Conservation (phyloP, 2,888 invertebrate genomes). For the Xestobium rufovillosum region DNA sequence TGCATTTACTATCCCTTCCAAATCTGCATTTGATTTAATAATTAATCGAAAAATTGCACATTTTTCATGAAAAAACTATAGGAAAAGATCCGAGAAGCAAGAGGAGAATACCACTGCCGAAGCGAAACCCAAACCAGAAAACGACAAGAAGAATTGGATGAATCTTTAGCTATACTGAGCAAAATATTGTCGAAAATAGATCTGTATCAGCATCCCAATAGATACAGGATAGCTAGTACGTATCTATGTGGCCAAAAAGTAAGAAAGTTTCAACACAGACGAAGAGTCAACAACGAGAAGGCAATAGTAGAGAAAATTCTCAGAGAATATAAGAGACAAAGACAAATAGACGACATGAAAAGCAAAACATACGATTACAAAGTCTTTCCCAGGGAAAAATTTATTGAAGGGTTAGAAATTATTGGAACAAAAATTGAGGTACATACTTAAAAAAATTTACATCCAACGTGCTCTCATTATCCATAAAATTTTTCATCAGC, state of each 20-base stretch:
- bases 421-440: conserved; percentile 6
- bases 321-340: conserved; percentile 4
- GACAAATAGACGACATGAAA: conserved; percentile 1
- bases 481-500: neutral
- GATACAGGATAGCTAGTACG: neutral
- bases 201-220: neutral
- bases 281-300: neutral
- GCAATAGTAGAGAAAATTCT: neutral
- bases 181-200: too few relatives aligned
- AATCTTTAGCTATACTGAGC: too few relatives aligned
- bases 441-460: neutral
- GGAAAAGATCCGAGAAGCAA: too few relatives aligned
- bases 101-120: too few relatives aligned
- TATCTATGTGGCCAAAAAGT: neutral
- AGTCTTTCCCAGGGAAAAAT: neutral
- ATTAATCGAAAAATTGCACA: too few relatives aligned
- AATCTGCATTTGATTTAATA: too few relatives aligned
- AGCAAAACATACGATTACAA: conserved; percentile 4
- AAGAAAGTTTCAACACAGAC: neutral
- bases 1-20: too few relatives aligned
- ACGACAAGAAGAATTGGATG: too few relatives aligned
- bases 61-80: too few relatives aligned
- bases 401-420: neutral
- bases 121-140: too few relatives aligned
- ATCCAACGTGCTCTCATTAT: too few relatives aligned